Evolutionary conservation across 1,140 invertebrate genomes (phyloP).

Genomic region (Sminthurinus signatus): DNA sequence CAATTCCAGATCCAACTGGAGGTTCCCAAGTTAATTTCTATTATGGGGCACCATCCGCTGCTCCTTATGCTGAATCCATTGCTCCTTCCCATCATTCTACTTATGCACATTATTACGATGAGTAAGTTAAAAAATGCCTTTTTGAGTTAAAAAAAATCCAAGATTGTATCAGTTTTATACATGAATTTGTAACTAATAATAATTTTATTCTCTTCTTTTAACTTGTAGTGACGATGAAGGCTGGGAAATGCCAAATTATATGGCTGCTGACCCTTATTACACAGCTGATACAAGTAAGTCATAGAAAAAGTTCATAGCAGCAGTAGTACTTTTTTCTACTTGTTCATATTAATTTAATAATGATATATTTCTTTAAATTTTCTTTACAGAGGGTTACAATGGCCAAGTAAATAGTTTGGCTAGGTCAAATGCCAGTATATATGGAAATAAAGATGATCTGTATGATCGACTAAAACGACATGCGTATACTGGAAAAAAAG

Average conservation of each 20-base stretch:
- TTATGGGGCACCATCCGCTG: constrained; percentile 69
- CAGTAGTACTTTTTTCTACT: too few relatives aligned
- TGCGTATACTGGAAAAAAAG: constrained; percentile 93
- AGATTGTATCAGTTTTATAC: too few relatives aligned
- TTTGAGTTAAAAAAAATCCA: too few relatives aligned
- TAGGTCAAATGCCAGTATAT: constrained; percentile 84
- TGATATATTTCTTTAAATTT: too few relatives aligned
- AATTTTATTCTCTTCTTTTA: too few relatives aligned
- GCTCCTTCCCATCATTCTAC: constrained; percentile 85
- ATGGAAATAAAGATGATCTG: constrained; percentile 90
- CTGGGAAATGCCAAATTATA: constrained; percentile 97
- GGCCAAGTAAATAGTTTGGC: constrained; percentile 77
- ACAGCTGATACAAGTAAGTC: too few relatives aligned
- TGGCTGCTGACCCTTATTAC: too few relatives aligned
- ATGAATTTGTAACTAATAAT: too few relatives aligned
- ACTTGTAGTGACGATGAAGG: constrained; percentile 91
- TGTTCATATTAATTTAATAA: too few relatives aligned
- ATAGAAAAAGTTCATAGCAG: too few relatives aligned
- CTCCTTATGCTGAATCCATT: constrained; percentile 87
- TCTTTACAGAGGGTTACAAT: constrained; percentile 65
- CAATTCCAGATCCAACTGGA: constrained; percentile 42
- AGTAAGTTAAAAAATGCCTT: too few relatives aligned
- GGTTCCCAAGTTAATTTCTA: constrained; percentile 93
- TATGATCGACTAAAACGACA: constrained; percentile 92
- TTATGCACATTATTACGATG: constrained; percentile 93